Percentiles rank a stretch among this genome's conserved stretches.
Evolutionary conservation across 2,888 invertebrate genomes (phyloP).

Genomic region (Aspidiotus destructor): DNA sequence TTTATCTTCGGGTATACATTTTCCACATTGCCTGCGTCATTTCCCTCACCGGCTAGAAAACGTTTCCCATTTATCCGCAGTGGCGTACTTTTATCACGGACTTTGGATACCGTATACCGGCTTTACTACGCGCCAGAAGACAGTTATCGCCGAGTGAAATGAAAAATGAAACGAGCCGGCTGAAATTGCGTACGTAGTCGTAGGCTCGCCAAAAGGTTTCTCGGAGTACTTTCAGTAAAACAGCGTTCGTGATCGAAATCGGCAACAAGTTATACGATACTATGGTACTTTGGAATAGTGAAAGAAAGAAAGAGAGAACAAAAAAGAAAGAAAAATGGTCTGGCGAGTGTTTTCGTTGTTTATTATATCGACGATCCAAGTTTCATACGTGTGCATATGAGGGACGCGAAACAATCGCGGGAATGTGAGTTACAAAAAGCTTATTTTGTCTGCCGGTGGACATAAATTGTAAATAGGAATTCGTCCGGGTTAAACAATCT

Average conservation of each 20-base stretch:
- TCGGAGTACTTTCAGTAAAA: background rate
- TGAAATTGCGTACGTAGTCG: background rate
- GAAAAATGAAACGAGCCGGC: background rate
- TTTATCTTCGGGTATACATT: background rate
- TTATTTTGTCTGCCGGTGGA: too few relatives aligned
- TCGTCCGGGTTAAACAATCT: too few relatives aligned
- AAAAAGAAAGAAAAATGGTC: too few relatives aligned
- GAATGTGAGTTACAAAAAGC: too few relatives aligned
- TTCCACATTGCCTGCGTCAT: too few relatives aligned
- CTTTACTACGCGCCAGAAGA: background rate
- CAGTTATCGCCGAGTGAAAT: background rate
- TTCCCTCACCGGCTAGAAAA: background rate
- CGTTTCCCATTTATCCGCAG: background rate
- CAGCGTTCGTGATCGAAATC: background rate
- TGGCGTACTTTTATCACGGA: background rate
- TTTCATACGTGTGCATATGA: too few relatives aligned
- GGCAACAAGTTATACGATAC: background rate
- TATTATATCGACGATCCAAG: too few relatives aligned
- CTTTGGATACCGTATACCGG: background rate
- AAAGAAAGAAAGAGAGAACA: conserved; percentile 1
- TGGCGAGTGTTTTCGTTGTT: too few relatives aligned
- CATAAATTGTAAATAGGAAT: too few relatives aligned
- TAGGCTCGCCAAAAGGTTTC: background rate
- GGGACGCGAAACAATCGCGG: too few relatives aligned
- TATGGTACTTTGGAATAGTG: too few relatives aligned